These are phyloP conservation scores for Perognathus longimembris DNA, from an alignment of 2,113 vertebrate species.

Conservation along the genomic window DNA sequence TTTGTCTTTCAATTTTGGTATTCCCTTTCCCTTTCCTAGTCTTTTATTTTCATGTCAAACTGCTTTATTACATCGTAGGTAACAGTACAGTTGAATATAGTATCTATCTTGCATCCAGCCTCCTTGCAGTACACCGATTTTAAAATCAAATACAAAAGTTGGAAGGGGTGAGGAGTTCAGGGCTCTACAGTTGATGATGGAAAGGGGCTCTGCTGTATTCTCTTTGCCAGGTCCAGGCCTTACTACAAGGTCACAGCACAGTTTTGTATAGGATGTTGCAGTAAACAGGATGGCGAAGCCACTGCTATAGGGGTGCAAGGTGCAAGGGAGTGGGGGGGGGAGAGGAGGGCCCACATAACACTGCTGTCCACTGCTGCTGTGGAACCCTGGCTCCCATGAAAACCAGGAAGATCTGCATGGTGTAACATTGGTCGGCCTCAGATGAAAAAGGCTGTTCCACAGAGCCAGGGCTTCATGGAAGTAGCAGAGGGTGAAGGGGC, in stretches of 20 bases:
- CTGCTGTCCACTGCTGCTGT: slow-evolving; percentile 92
- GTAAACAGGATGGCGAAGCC: slow-evolving; percentile 89
- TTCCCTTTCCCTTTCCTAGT: no score
- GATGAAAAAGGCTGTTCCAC: slow-evolving; percentile 90
- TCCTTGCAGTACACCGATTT: slow-evolving; percentile 99
- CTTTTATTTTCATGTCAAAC: slow-evolving; percentile 99
- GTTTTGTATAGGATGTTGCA: slow-evolving; percentile 95
- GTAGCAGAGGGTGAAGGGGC: slow-evolving; percentile 76
- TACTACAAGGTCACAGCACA: slow-evolving; percentile 96
- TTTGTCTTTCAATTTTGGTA: no score
- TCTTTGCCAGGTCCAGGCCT: slow-evolving; percentile 96
- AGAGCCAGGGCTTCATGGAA: slow-evolving; percentile 87
- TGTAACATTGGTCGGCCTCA: slow-evolving; percentile 88
- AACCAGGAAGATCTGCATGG: slow-evolving; percentile 90
- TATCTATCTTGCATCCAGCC: slow-evolving; percentile 99
- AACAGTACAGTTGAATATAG: slow-evolving; percentile 99
- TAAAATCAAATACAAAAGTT: slow-evolving; percentile 99
- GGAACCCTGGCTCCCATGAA: slow-evolving; percentile 86
- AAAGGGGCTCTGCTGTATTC: slow-evolving; percentile 86
- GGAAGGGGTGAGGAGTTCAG: slow-evolving; percentile 94
- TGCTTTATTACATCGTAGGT: slow-evolving; percentile 99
- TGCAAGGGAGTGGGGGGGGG: slow-evolving; percentile 89
- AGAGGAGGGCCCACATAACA: slow-evolving; percentile 91
- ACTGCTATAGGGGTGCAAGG: slow-evolving; percentile 91
- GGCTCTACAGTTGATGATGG: slow-evolving; percentile 95